Evolutionary conservation across 2,113 vertebrate genomes (phyloP).

Genomic region (Tapirus terrestris): DNA sequence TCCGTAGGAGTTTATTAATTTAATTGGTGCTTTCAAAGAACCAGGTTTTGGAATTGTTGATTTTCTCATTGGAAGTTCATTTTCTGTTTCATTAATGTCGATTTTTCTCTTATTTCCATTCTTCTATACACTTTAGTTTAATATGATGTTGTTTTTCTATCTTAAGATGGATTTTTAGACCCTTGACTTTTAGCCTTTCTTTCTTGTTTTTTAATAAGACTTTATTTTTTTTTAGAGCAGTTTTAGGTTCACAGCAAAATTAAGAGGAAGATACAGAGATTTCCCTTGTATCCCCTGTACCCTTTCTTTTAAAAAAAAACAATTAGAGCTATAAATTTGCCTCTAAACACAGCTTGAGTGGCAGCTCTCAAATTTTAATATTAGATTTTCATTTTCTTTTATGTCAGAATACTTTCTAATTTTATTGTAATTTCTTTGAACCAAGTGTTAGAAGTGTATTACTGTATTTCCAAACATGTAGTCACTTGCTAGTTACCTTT

Average conservation of each 20-base stretch:
- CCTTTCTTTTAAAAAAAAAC: background rate
- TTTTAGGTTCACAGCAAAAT: background rate
- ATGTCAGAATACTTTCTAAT: background rate
- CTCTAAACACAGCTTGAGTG: background rate
- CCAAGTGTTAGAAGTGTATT: background rate
- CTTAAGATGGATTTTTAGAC: background rate
- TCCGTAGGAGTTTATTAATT: background rate
- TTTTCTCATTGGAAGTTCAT: conserved; percentile 6
- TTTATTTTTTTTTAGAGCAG: background rate
- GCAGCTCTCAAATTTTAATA: background rate
- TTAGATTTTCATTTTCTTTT: conserved; percentile 29
- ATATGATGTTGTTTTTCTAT: background rate
- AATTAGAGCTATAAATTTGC: background rate
- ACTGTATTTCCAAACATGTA: background rate
- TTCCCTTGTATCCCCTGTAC: background rate
- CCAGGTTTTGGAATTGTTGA: background rate
- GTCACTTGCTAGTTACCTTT: background rate
- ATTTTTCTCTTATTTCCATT: background rate
- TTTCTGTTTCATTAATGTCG: background rate
- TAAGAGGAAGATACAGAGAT: background rate
- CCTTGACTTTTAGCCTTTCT: background rate
- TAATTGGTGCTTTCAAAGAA: background rate
- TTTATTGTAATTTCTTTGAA: background rate
- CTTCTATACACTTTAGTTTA: background rate
- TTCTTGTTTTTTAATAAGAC: background rate